These are phyloP conservation scores for Lagenorhynchus albirostris DNA, from an alignment of 2,113 vertebrate genomes.

Conservation along the genomic window DNA sequence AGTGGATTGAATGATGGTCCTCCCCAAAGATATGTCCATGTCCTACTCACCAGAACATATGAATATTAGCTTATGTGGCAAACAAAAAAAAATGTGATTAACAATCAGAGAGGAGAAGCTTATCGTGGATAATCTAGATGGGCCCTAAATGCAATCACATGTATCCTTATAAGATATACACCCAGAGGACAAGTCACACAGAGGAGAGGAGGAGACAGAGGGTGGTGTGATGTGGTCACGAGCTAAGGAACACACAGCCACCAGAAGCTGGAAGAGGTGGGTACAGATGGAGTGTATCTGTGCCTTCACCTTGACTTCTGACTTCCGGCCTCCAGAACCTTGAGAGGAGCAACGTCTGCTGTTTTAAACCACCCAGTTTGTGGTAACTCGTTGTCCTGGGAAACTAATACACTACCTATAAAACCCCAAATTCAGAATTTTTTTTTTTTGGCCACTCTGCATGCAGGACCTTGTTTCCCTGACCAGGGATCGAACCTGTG, in stretches of 20 bases:
- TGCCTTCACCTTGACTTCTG: background rate
- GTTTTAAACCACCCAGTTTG: background rate
- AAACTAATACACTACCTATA: background rate
- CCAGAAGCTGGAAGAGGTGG: background rate
- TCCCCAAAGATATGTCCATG: background rate
- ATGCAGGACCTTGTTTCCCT: too few species aligned
- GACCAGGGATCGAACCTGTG: too few species aligned
- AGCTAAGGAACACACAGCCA: background rate
- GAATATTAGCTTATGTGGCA: background rate
- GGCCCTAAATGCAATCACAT: background rate
- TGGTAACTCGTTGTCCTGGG: background rate
- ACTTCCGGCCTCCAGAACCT: background rate
- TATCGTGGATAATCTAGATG: background rate
- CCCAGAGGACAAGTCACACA: background rate
- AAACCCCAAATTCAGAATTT: background rate
- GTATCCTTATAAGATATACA: background rate
- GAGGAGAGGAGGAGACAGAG: background rate
- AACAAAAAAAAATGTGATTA: background rate
- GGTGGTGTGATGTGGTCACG: background rate
- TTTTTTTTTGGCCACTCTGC: too few species aligned
- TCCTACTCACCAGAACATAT: background rate
- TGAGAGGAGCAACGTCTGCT: background rate
- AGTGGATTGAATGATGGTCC: background rate
- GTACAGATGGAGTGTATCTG: background rate
- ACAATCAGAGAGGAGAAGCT: background rate